Evolutionary conservation across 1,140 invertebrate genomes (phyloP).

Genomic region (Notospermus geniculatus): DNA sequence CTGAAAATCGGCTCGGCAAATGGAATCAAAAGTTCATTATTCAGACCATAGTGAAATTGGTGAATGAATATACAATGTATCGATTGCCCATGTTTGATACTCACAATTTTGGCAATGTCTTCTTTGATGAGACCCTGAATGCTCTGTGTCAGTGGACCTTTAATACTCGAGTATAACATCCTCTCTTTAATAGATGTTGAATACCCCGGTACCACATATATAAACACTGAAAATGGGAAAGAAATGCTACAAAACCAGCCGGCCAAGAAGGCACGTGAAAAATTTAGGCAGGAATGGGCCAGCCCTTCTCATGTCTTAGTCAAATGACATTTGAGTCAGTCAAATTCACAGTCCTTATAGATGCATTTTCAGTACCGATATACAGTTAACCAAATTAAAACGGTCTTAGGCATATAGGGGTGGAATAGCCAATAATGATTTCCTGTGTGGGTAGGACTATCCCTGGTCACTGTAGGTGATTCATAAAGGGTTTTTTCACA

Average conservation of each 20-base stretch:
- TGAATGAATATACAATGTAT: too few species aligned
- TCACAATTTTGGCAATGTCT: slow-evolving; percentile 83
- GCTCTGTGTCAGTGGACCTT: slow-evolving; percentile 78
- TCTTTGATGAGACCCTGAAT: slow-evolving; percentile 65
- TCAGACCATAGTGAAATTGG: too few species aligned
- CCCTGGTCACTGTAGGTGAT: too few species aligned
- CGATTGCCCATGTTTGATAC: too few species aligned
- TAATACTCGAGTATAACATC: slow-evolving; percentile 97
- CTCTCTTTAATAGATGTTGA: slow-evolving; percentile 90
- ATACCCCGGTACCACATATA: slow-evolving; percentile 97
- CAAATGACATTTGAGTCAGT: neutral
- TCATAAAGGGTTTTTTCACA: too few species aligned
- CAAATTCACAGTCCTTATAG: neutral
- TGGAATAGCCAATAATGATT: too few species aligned
- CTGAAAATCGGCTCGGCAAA: too few species aligned
- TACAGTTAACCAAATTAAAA: neutral
- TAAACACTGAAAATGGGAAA: slow-evolving; percentile 81
- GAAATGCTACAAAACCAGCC: slow-evolving; percentile 11
- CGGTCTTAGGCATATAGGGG: neutral
- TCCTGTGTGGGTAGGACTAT: too few species aligned
- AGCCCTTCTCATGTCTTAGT: neutral
- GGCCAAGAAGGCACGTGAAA: neutral
- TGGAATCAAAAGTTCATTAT: too few species aligned
- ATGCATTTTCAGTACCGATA: neutral
- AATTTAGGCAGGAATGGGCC: neutral